phyloP scores from a whole-genome alignment of 2,888 invertebrate species.

The Agrilus biguttatus region DNA sequence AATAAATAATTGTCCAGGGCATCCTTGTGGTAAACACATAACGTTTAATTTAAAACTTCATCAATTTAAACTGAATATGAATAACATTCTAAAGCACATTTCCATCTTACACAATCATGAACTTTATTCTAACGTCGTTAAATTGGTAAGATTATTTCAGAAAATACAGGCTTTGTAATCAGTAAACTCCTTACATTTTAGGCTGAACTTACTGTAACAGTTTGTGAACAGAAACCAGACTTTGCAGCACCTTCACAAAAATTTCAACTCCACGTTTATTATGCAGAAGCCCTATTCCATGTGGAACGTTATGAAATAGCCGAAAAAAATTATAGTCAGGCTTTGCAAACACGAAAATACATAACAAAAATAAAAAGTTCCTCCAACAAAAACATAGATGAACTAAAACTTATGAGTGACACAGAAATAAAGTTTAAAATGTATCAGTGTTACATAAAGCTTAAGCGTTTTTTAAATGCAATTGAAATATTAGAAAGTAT shows the following conservation, averaged over 20 bases:
- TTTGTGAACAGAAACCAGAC: slow-evolving; percentile 51
- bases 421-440: slow-evolving; percentile 60
- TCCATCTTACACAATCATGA: slow-evolving; percentile 54
- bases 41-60: too few relatives aligned
- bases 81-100: slow-evolving; percentile 48
- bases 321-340: slow-evolving; percentile 48
- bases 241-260: slow-evolving; percentile 43
- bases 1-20: too few relatives aligned
- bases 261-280: slow-evolving; percentile 52
- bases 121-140: slow-evolving; percentile 55
- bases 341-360: slow-evolving; percentile 48
- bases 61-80: slow-evolving; percentile 30
- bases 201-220: slow-evolving; percentile 50
- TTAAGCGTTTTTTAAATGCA: slow-evolving; percentile 49
- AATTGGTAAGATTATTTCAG: slow-evolving; percentile 39
- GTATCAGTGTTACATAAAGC: slow-evolving; percentile 50
- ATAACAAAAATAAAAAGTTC: slow-evolving; percentile 38
- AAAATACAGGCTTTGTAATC: neutral
- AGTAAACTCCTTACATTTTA: slow-evolving; percentile 18
- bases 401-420: slow-evolving; percentile 40
- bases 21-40: too few relatives aligned
- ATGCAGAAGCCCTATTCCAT: slow-evolving; percentile 55
- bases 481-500: slow-evolving; percentile 39
- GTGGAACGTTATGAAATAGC: slow-evolving; percentile 52
- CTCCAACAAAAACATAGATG: slow-evolving; percentile 30